These are phyloP conservation scores for Lepidurus packardi DNA, from an alignment of 1,140 invertebrate species.

Conservation along the genomic window DNA sequence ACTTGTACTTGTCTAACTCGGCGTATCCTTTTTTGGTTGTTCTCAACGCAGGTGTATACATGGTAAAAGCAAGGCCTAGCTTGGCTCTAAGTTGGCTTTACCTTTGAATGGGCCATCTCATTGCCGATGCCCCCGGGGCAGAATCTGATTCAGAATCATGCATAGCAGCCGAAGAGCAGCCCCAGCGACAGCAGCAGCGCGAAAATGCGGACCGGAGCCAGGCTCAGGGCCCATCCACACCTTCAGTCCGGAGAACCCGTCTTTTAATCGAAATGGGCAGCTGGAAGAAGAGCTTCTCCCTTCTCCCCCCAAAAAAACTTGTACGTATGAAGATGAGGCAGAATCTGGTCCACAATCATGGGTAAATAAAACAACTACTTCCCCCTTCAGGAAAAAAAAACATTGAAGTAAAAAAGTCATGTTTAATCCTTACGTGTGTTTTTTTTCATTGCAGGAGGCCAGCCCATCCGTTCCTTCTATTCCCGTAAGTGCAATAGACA, in stretches of 20 bases:
- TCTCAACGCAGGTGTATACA: not conserved
- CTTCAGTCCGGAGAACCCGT: not conserved
- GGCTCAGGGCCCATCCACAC: not conserved
- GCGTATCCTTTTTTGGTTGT: not conserved
- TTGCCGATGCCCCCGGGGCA: not conserved
- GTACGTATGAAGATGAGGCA: not conserved
- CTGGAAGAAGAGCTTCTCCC: not conserved
- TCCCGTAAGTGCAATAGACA: not conserved
- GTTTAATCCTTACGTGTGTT: not conserved
- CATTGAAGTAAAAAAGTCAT: too few relatives aligned
- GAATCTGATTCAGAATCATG: not conserved
- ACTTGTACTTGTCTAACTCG: not conserved
- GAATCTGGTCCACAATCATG: constrained; percentile 6
- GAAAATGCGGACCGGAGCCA: not conserved
- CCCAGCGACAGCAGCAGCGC: not conserved
- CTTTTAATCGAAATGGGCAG: not conserved
- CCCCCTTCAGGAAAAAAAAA: not conserved
- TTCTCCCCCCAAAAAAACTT: not conserved
- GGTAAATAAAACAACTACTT: not conserved
- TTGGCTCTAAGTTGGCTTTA: not conserved
- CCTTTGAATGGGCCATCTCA: constrained; percentile 13
- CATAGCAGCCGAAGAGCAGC: constrained; percentile 13
- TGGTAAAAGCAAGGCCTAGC: not conserved
- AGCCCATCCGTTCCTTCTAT: not conserved
- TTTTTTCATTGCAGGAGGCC: constrained; percentile 20